phyloP scores from a whole-genome alignment of 2,888 invertebrate species.

The Acronicta alni region DNA sequence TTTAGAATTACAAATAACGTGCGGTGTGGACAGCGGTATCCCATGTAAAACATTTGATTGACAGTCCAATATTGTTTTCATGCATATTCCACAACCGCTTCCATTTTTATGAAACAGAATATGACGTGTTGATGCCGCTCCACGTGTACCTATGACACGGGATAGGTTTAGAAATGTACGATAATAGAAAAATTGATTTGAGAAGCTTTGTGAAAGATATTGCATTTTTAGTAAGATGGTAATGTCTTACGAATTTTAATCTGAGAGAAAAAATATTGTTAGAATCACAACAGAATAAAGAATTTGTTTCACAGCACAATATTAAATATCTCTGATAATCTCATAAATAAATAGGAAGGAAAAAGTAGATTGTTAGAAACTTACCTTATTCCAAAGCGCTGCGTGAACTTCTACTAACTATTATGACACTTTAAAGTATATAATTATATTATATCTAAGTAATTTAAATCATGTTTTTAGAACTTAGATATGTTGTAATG shows the following conservation, averaged over 20 bases:
- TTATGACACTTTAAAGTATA: no score
- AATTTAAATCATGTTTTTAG: no score
- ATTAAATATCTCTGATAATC: no score
- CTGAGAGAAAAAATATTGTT: neutral
- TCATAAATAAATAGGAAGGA: no score
- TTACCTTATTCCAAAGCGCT: no score
- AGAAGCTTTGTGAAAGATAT: neutral
- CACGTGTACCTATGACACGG: constrained; percentile 17
- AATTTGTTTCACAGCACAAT: no score
- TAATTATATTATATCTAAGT: no score
- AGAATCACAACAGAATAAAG: no score
- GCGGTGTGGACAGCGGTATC: constrained; percentile 16
- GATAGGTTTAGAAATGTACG: constrained; percentile 5
- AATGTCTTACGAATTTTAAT: neutral
- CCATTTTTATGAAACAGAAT: constrained; percentile 38
- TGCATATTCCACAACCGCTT: constrained; percentile 39
- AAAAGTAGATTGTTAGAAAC: no score
- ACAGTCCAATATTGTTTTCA: constrained; percentile 51
- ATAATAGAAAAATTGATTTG: constrained; percentile 5
- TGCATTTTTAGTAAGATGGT: neutral
- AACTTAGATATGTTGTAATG: no score
- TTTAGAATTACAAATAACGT: neutral
- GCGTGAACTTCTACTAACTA: no score
- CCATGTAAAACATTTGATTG: constrained; percentile 46
- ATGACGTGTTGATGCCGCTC: constrained; percentile 24